Conservation (phyloP, 2,888 invertebrate species). For the Andrena camellia region DNA sequence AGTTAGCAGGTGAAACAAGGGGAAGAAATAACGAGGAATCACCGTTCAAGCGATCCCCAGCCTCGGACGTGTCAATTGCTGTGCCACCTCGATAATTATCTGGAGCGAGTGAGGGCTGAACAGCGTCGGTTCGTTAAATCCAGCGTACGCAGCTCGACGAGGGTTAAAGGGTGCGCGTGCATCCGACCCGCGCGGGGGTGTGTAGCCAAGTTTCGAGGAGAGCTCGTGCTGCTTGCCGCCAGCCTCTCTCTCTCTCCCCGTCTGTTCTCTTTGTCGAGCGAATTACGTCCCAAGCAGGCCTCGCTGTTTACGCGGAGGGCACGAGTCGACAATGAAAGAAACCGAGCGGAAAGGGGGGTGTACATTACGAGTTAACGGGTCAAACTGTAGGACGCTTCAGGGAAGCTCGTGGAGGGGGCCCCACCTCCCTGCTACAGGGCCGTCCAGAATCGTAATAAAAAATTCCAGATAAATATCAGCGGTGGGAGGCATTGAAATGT, state of each 20-base stretch:
- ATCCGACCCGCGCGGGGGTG: constrained; percentile 9
- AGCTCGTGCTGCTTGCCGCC: constrained; percentile 18
- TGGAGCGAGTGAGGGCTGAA: constrained; percentile 37
- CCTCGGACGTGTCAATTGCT: constrained; percentile 35
- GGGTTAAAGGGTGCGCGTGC: constrained; percentile 29
- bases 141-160: constrained; percentile 24
- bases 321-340: constrained; percentile 60
- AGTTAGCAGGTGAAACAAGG: neutral
- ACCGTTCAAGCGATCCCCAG: constrained; percentile 8
- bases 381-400: constrained; percentile 21
- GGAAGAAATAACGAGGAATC: neutral
- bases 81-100: constrained; percentile 52
- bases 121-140: constrained; percentile 60
- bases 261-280: constrained; percentile 44
- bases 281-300: constrained; percentile 47
- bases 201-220: constrained; percentile 36
- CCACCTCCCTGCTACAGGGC: neutral
- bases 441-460: neutral
- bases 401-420: neutral
- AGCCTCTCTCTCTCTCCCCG: constrained; percentile 28
- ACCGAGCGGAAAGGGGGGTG: constrained; percentile 52
- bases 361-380: constrained; percentile 44
- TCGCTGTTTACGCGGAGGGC: constrained; percentile 46
- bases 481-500: too few relatives aligned
- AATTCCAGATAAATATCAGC: too few relatives aligned